Evolutionary conservation across 2,113 vertebrate genomes (phyloP).

Genomic region (Arenaria interpres): DNA sequence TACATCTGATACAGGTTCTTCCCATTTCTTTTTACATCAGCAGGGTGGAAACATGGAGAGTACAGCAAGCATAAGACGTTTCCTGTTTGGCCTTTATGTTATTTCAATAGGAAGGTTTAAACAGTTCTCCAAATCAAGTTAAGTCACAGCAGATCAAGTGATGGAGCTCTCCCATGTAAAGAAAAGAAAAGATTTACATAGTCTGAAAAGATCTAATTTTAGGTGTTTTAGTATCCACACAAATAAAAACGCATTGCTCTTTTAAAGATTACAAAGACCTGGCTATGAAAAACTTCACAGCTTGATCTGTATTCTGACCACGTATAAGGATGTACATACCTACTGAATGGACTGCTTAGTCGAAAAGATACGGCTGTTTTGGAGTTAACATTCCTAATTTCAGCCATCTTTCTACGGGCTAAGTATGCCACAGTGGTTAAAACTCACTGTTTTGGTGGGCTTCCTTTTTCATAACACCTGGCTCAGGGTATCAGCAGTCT

Average conservation of each 20-base stretch:
- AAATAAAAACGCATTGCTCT: not conserved
- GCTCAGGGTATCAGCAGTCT: not conserved
- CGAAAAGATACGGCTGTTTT: not conserved
- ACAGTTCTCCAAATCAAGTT: not conserved
- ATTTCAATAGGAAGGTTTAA: not conserved
- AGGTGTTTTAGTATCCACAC: not conserved
- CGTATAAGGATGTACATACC: fast-evolving
- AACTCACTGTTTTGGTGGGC: not conserved
- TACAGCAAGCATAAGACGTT: not conserved
- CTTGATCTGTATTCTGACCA: not conserved
- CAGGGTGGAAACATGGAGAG: not conserved
- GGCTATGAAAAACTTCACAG: not conserved
- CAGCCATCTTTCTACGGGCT: not conserved
- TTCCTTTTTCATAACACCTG: not conserved
- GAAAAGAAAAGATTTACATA: not conserved
- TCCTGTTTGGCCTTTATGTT: not conserved
- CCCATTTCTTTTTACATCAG: not conserved
- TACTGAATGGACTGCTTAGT: not conserved
- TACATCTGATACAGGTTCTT: not conserved
- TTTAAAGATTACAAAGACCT: not conserved
- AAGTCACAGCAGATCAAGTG: not conserved
- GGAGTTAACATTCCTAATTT: not conserved
- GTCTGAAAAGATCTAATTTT: not conserved
- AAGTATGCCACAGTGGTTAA: not conserved
- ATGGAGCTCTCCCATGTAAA: not conserved